These are phyloP conservation scores for Gobionotothen gibberifrons DNA, from an alignment of 2,797 vertebrate genomes.

Conservation along the genomic window DNA sequence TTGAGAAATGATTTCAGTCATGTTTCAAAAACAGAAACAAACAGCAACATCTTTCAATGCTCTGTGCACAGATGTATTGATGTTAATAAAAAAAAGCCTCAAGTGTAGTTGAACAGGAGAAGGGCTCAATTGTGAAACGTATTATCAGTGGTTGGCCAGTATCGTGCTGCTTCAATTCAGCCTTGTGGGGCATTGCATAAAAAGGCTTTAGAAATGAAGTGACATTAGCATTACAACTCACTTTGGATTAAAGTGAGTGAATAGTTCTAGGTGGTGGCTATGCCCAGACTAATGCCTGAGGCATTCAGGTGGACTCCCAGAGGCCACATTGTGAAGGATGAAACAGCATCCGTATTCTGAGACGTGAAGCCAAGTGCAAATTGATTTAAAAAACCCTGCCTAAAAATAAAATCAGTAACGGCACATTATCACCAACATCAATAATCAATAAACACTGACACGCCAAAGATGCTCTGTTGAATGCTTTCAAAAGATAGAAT, in stretches of 20 bases:
- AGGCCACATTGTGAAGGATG: conserved; percentile 8
- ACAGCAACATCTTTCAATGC: neutral
- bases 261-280: neutral
- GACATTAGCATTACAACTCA: conserved; percentile 8
- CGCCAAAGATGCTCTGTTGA: neutral
- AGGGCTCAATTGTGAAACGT: neutral
- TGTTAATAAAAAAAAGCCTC: neutral
- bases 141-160: neutral
- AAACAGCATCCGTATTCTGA: conserved; percentile 8
- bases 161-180: neutral
- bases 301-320: conserved; percentile 8
- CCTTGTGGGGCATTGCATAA: neutral
- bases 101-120: neutral
- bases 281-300: neutral
- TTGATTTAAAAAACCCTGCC: neutral
- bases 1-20: neutral
- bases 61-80: no score
- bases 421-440: conserved; percentile 2
- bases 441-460: no score
- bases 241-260: conserved; percentile 18
- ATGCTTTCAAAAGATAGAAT: neutral
- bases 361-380: neutral
- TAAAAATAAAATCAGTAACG: neutral
- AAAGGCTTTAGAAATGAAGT: neutral
- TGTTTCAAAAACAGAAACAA: neutral